phyloP scores from a whole-genome alignment of 2,797 vertebrate genomes.

The Phrynocephalus guinanensis region DNA sequence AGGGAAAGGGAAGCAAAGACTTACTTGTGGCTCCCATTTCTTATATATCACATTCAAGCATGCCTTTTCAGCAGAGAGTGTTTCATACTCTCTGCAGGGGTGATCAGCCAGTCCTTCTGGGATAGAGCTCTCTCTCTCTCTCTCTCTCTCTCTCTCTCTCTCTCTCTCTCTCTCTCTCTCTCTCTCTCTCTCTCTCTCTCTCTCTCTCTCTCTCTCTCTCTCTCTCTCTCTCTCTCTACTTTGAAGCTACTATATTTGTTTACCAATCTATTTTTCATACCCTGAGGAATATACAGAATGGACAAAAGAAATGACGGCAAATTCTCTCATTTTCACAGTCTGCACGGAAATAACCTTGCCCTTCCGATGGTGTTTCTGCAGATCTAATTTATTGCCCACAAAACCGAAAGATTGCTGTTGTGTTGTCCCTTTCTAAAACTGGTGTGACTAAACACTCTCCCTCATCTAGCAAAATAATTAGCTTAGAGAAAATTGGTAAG shows the following conservation, averaged over 20 bases:
- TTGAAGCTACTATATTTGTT: background rate
- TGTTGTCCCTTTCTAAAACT: background rate
- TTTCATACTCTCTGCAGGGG: background rate
- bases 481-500: background rate
- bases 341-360: background rate
- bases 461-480: background rate
- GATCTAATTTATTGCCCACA: constrained; percentile 5
- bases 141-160: no score
- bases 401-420: background rate
- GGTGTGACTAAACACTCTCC: background rate
- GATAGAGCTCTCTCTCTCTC: background rate
- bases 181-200: background rate
- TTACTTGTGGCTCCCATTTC: background rate
- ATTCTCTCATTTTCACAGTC: background rate
- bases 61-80: background rate
- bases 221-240: background rate
- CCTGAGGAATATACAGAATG: background rate
- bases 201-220: no score
- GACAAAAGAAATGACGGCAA: background rate
- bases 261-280: background rate
- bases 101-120: no score
- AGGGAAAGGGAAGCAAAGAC: background rate
- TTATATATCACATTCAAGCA: background rate
- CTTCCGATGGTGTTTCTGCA: background rate
- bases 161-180: no score